Conservation (phyloP, 2,888 invertebrate species). For the Torymus texanus region DNA sequence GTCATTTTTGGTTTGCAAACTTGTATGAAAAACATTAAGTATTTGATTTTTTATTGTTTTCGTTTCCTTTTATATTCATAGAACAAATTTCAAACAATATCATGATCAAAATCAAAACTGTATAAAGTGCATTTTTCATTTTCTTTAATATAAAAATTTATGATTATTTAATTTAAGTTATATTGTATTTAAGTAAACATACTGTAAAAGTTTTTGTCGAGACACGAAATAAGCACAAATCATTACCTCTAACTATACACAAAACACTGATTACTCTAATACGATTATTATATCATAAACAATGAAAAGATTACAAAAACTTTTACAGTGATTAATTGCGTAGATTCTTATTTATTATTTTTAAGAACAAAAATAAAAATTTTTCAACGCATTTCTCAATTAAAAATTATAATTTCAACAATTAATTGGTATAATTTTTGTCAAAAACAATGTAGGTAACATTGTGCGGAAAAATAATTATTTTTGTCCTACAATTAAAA, state of each 20-base stretch:
- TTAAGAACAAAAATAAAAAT: slow-evolving; percentile 47
- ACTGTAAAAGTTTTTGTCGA: slow-evolving; percentile 44
- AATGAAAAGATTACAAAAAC: slow-evolving; percentile 20
- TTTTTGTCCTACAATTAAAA: slow-evolving; percentile 44
- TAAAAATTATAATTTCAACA: too few species aligned
- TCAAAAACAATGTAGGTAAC: too few species aligned
- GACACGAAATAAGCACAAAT: neutral
- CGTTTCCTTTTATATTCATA: too few species aligned
- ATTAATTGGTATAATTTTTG: too few species aligned
- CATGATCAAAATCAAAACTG: neutral
- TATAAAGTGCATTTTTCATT: slow-evolving; percentile 20
- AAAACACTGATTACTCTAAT: neutral
- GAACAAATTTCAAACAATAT: too few species aligned
- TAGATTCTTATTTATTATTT: slow-evolving; percentile 38
- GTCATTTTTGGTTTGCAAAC: too few species aligned
- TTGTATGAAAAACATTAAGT: too few species aligned
- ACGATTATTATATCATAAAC: too few species aligned
- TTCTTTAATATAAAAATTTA: slow-evolving; percentile 31
- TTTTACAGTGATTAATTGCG: slow-evolving; percentile 28
- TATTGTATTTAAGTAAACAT: slow-evolving; percentile 32
- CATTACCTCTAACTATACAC: slow-evolving; percentile 10
- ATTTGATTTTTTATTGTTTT: too few species aligned
- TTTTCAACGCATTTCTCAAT: slow-evolving; percentile 33
- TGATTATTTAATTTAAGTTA: slow-evolving; percentile 34
- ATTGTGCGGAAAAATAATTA: slow-evolving; percentile 49